Conservation (phyloP, 2,888 invertebrate genomes). For the Gerosis bhagava region DNA sequence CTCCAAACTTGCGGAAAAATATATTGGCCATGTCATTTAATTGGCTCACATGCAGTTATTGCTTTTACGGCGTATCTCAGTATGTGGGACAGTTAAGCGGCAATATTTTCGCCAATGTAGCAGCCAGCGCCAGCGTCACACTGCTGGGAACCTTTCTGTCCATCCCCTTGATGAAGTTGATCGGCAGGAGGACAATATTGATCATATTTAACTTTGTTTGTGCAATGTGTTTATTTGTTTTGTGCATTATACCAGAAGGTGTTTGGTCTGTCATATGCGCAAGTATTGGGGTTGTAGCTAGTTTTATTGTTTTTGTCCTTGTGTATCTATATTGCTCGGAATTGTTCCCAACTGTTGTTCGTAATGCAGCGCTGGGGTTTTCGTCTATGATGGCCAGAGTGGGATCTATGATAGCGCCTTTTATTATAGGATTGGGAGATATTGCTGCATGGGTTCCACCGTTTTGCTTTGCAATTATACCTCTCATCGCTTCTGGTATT, state of each 20-base stretch:
- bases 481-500: slow-evolving; percentile 80
- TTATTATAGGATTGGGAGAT: slow-evolving; percentile 84
- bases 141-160: slow-evolving; percentile 81
- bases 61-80: slow-evolving; percentile 91
- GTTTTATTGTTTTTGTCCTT: slow-evolving; percentile 92
- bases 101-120: slow-evolving; percentile 91
- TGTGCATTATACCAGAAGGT: slow-evolving; percentile 78
- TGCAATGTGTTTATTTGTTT: slow-evolving; percentile 82
- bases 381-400: slow-evolving; percentile 94
- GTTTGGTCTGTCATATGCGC: slow-evolving; percentile 82
- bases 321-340: slow-evolving; percentile 94
- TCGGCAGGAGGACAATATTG: slow-evolving; percentile 86
- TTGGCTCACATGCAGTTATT: slow-evolving; percentile 91
- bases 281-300: slow-evolving; percentile 88
- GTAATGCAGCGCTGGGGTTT: slow-evolving; percentile 93
- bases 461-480: slow-evolving; percentile 86
- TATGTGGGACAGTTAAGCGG: slow-evolving; percentile 91
- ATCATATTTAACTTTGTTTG: slow-evolving; percentile 84
- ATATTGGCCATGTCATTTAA: slow-evolving; percentile 88
- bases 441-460: slow-evolving; percentile 85
- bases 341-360: slow-evolving; percentile 93
- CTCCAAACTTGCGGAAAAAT: slow-evolving; percentile 87
- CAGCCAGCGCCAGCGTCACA: slow-evolving; percentile 87
- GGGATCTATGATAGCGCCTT: slow-evolving; percentile 93
- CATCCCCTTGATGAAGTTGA: slow-evolving; percentile 84